Conservation (phyloP, 2,113 vertebrate species). For the Podarcis raffonei region DNA sequence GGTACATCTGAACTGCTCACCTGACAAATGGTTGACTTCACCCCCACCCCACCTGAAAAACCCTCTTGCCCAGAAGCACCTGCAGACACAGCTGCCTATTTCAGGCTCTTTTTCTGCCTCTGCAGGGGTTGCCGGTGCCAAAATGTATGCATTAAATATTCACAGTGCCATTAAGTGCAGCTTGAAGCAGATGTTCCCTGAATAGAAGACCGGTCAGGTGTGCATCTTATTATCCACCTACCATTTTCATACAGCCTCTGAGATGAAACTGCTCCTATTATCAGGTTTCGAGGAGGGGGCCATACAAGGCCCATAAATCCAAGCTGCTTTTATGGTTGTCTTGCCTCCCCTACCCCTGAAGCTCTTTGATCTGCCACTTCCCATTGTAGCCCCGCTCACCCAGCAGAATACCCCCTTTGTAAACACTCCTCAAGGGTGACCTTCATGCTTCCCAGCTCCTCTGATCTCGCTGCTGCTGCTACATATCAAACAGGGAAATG, state of each 20-base stretch:
- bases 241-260: constrained; percentile 13
- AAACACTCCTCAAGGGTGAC: constrained; percentile 51
- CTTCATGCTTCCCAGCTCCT: constrained; percentile 49
- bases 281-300: not conserved
- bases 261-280: constrained; percentile 27
- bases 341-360: constrained; percentile 4
- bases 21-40: too few species aligned
- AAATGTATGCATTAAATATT: too few species aligned
- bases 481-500: constrained; percentile 58
- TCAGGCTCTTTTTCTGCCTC: too few species aligned
- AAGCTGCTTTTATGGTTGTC: constrained; percentile 31
- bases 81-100: too few species aligned
- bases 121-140: too few species aligned
- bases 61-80: too few species aligned
- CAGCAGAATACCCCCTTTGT: constrained; percentile 39
- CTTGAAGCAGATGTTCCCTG: too few species aligned
- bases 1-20: too few species aligned
- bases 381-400: constrained; percentile 1
- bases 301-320: constrained; percentile 5
- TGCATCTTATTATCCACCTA: too few species aligned
- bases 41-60: too few species aligned
- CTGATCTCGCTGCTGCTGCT: constrained; percentile 61
- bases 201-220: too few species aligned
- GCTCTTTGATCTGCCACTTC: constrained; percentile 59
- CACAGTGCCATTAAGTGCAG: too few species aligned